A percentile compares a stretch with the other conserved stretches of the same genome.
phyloP scores from a whole-genome alignment of 2,888 invertebrate species.

The Phorcus lineatus region DNA sequence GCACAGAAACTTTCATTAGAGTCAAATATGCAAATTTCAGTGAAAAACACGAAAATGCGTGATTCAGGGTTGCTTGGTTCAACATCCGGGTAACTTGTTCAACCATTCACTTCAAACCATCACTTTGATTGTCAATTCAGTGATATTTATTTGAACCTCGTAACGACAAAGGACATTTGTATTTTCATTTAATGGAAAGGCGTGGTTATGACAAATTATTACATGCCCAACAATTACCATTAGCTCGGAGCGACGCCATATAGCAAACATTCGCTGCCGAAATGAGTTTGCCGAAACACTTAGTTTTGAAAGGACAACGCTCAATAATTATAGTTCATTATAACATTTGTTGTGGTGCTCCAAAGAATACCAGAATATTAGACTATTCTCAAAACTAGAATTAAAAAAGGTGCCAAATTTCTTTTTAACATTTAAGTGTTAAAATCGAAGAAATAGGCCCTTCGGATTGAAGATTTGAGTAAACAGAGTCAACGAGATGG shows the following conservation, averaged over 20 bases:
- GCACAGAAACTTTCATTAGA: too few relatives aligned
- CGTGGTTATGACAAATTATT: constrained; percentile 1
- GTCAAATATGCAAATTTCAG: too few relatives aligned
- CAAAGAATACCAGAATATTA: not conserved
- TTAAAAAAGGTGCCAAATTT: constrained; percentile 10
- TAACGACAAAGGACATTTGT: too few relatives aligned
- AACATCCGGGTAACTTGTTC: not conserved
- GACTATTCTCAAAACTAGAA: not conserved
- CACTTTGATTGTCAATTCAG: not conserved
- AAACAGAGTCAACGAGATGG: not conserved
- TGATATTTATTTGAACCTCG: not conserved
- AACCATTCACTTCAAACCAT: not conserved
- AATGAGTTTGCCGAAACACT: constrained; percentile 16
- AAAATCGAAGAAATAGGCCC: not conserved
- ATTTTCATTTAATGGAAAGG: not conserved
- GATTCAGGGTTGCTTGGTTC: not conserved
- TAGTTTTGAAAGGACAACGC: not conserved
- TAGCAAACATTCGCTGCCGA: constrained; percentile 11
- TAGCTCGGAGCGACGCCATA: constrained; percentile 11
- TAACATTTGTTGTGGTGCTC: constrained; percentile 1
- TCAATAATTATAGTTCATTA: constrained; percentile 20
- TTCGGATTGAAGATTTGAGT: not conserved
- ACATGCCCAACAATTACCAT: not conserved
- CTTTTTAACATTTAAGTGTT: constrained; percentile 10
- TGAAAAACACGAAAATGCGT: too few relatives aligned